Base-by-base conservation (phyloP, 2,797 vertebrate species). In the Protosalanx chinensis region DNA sequence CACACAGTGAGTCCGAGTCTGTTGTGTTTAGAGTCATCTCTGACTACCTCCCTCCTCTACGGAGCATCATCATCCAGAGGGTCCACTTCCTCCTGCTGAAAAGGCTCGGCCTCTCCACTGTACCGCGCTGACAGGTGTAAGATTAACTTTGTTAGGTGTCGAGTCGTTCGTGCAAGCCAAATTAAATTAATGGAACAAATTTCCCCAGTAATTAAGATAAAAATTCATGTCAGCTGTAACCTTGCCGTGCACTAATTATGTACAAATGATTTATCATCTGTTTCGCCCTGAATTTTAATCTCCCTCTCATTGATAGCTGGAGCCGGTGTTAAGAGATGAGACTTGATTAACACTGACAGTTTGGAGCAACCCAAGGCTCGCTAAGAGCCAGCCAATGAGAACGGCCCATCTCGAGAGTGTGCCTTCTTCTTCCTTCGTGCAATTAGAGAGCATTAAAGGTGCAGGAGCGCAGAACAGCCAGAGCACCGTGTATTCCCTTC, bases 131-230 rank as follows among this genome's bases (percentile, higher is more conserved):
- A 95, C 95, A 94, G 93, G 92, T 94, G 93, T 94, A 94, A 93
- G 93, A 97, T 95, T 95, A 94, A 94, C 93, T 94, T 93, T 92
- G 92, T 91, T 93, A 93, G 94, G 94, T 91, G 91, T 94, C 89
- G 91, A 90, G 89, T 89, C 92, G 92, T 93, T 95, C 94, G 94
- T 92, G 93, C 93, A 94, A 92, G 92, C 90, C 93, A 94, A 94
- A 93, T 94, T 93, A 94, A 96, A 95, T 95, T 94, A 97, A 96
- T 95, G 94, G 93, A 95, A 94, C 93, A 93, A 94, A 95, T 96
- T 95, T 93, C 92, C 94, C 88, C 90, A 89, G 90, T 96, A 96
- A 98, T 98, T 95, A 96, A 97, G 96, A 98, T 96, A 94, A 94
- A 97, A 95, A 93, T 93, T 90, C 85, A 85, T 95, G 95, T 96